These are phyloP conservation scores for Promerops cafer DNA, from an alignment of 2,113 vertebrate species.

Conservation along the genomic window DNA sequence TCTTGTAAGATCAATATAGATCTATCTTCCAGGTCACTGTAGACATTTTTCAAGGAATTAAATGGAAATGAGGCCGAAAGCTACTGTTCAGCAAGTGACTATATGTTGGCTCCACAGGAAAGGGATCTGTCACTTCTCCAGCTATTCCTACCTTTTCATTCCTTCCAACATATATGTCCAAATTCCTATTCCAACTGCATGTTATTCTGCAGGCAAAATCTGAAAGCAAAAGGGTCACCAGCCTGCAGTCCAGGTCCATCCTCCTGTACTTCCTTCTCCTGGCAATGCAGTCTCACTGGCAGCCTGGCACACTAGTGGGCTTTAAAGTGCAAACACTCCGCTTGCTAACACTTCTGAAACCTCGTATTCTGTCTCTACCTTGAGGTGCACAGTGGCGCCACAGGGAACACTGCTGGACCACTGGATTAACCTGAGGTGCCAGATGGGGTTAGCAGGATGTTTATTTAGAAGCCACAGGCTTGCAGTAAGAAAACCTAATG, in stretches of 20 bases:
- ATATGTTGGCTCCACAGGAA: neutral
- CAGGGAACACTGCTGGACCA: neutral
- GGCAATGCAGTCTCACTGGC: neutral
- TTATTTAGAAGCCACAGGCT: neutral
- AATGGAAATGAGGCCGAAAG: neutral
- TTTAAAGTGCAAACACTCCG: neutral
- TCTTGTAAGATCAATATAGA: neutral
- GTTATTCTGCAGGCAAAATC: neutral
- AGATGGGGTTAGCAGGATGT: neutral
- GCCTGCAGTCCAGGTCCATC: neutral
- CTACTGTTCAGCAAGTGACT: neutral
- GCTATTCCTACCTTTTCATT: neutral
- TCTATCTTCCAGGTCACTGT: neutral
- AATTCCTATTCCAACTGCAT: neutral
- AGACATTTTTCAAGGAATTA: neutral
- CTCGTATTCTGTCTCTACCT: neutral
- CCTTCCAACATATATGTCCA: neutral
- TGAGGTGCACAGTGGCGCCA: neutral
- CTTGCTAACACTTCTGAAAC: neutral
- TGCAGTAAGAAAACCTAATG: neutral
- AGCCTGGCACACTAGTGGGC: neutral
- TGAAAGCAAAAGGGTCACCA: neutral
- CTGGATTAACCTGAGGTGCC: neutral
- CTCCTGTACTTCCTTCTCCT: neutral
- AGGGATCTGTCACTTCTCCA: neutral